Base-by-base conservation (phyloP, 37 sponge, comb jelly and placozoan species). In the Mnemiopsis leidyi region DNA sequence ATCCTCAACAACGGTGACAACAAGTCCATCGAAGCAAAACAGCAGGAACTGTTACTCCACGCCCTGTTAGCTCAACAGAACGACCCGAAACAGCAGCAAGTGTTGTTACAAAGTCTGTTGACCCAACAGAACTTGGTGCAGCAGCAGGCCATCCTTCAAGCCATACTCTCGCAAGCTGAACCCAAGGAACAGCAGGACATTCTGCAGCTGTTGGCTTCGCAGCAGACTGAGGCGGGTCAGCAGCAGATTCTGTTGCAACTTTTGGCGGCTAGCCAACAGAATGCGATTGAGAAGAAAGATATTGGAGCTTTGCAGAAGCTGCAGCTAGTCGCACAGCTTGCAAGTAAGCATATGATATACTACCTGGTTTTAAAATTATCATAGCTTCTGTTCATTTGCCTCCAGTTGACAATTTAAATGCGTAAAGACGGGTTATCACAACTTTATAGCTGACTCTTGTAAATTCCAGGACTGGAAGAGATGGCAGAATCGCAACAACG, bases 171-270 rank as follows among this genome's bases (percentile, higher is more conserved):
- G 21, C 82, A 36, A 9, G 82, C 82, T 2, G 82, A 79, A 9
- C 82, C 82, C 34, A 79, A 79, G 82, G 82, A 79, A 33, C 82
- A 79, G 82, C 82, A 79, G 36, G 82, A 34, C 5, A 79, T 79
- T 23, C 82, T 79, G 36, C 82, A 79, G 29, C 82, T 79, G 82
- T 33, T 79, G 21, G 37, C 82, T 23, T 23, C 82, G 3, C 82
- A 79, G 37, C 35, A 32, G 36, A 79, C 82, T 35, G 82, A 79
- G 36, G 36, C 33, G 7, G 82, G 37, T 13, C 82, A 79, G 21
- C 82, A 79, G 36, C 82, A 79, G 37, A 79, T 79, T 1, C 21
- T 79, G 82, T 30, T 79, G 37, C 82, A 79, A 21, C 38, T 79
- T 16, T 23, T 79, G 36, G 82, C 82, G 20, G 82, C 82, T 79